These are phyloP conservation scores for Apamea crenata DNA, from an alignment of 2,888 invertebrate species.

Conservation along the genomic window DNA sequence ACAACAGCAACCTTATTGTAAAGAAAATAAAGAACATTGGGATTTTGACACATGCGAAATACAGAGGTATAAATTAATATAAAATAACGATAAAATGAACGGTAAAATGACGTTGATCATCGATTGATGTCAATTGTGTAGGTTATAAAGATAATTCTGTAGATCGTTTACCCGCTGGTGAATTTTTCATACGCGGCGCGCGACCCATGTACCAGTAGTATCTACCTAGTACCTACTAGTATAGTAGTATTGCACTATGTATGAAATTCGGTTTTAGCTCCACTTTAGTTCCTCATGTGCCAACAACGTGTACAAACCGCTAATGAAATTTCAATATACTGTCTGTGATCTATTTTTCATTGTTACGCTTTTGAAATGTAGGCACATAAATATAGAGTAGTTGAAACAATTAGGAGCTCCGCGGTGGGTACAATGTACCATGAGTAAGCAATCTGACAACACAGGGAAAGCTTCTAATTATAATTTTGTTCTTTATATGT, in stretches of 20 bases:
- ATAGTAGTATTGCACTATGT: background rate
- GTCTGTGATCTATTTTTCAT: constrained; percentile 37
- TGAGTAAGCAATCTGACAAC: constrained; percentile 26
- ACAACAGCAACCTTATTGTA: too few species aligned
- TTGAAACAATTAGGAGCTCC: constrained; percentile 11
- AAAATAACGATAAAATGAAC: too few species aligned
- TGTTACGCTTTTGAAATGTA: constrained; percentile 14
- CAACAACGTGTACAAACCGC: background rate
- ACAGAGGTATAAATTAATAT: too few species aligned
- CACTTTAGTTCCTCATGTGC: background rate
- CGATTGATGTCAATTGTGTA: background rate
- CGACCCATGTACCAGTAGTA: background rate
- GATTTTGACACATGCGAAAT: too few species aligned
- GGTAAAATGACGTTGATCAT: background rate
- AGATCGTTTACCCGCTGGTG: background rate
- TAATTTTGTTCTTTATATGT: background rate
- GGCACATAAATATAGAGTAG: constrained; percentile 8
- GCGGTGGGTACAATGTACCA: background rate
- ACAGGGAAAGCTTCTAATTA: constrained; percentile 19
- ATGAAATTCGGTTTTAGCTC: background rate
- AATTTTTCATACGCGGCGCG: background rate
- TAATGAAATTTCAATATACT: constrained; percentile 42
- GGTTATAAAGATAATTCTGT: background rate
- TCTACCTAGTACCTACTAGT: background rate
- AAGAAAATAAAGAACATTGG: too few species aligned